Evolutionary conservation across 2,888 invertebrate genomes (phyloP), one percentile per base, ranked within the genome.

Genomic region (Zeuzera pyrina): DNA sequence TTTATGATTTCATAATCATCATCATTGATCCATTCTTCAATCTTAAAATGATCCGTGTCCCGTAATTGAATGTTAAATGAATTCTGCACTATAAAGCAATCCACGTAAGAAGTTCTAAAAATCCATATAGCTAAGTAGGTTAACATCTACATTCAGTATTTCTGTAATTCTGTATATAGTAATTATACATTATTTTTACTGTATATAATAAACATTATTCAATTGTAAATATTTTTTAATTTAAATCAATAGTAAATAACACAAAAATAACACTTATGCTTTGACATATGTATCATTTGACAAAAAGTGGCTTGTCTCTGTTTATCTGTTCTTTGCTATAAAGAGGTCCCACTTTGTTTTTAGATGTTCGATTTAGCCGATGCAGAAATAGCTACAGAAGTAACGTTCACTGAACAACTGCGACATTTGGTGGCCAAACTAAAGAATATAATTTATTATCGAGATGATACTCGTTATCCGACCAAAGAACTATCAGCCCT

Each of bases 321-420:
- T 19, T 5, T 19, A 6, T 19, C 19, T 6, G 8, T 19, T 6
- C 5, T 8, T 19, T 19, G 8, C 19, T 5, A 19, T 6, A 6
- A 8, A 6, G n/a, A n/a, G n/a, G n/a, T n/a, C n/a, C n/a, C n/a
- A n/a, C n/a, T n/a, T 24, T 6, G 11, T 10, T 24, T 85, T 37
- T 84, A 92, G 92, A 89, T 89, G 65, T 91, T 89, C 47, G 86
- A 88, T 50, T 62, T 91, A 51, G 85, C 88, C 33, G 86, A 89
- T 41, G 87, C 87, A 4, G 83, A 85, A 51, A 71, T 91, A 14
- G 87, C 88, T 30, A 85, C 85, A 1, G 90, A 91, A 65, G 85
- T 91, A n/a, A 83, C 85, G 36, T 91, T 90, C 58, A 88, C 89
- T 12, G 88, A 90, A 60, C 87, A 88, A 40, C 76, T 91, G 29